Evolutionary conservation across 2,888 invertebrate genomes (phyloP).

Genomic region (Drosophila pseudotakahashii): DNA sequence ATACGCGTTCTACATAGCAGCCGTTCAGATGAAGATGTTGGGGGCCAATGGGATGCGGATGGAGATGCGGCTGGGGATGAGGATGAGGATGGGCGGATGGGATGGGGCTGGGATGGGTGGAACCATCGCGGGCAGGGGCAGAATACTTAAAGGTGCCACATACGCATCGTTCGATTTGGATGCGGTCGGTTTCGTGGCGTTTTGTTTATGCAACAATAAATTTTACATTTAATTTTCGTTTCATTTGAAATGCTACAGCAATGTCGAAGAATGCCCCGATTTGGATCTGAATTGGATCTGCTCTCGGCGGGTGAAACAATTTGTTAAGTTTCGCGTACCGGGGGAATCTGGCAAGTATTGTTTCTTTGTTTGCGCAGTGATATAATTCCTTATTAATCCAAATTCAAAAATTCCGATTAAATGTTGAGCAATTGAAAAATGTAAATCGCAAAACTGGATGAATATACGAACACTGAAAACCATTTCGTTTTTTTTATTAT

Average conservation of each 20-base stretch:
- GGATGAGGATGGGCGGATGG: neutral
- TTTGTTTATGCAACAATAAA: conserved; percentile 81
- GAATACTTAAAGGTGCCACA: conserved; percentile 78
- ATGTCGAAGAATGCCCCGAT: conserved; percentile 47
- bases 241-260: conserved; percentile 68
- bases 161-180: conserved; percentile 68
- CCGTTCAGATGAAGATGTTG: conserved; percentile 38
- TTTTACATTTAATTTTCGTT: conserved; percentile 73
- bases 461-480: neutral
- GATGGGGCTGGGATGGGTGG: neutral
- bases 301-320: conserved; percentile 17
- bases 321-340: conserved; percentile 13
- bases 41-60: conserved; percentile 10
- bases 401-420: conserved; percentile 3
- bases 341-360: conserved; percentile 25
- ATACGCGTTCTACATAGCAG: conserved; percentile 55
- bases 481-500: neutral
- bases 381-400: conserved; percentile 35
- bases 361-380: conserved; percentile 33
- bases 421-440: conserved; percentile 24
- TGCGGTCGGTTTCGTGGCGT: conserved; percentile 70
- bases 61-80: neutral
- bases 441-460: conserved; percentile 2
- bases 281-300: conserved; percentile 47
- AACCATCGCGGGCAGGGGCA: conserved; percentile 21